These are phyloP conservation scores for Lordiphosa fenestrarum DNA, from an alignment of 2,888 invertebrate species.

Conservation along the genomic window DNA sequence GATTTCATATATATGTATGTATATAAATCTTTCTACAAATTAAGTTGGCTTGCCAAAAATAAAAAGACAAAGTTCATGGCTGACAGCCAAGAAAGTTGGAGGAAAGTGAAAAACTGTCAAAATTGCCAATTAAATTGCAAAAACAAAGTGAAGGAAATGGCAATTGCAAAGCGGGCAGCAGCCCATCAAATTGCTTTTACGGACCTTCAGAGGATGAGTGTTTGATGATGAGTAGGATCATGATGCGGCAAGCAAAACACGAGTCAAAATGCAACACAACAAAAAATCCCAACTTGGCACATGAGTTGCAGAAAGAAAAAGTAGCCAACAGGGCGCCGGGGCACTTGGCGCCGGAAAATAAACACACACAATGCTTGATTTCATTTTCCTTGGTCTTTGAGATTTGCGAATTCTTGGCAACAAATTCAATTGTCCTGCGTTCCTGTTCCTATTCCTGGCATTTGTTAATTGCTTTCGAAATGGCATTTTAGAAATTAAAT, in stretches of 20 bases:
- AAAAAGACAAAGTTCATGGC: conserved; percentile 32
- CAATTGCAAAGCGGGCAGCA: conserved; percentile 39
- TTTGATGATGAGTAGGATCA: conserved; percentile 15
- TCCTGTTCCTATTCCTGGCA: conserved; percentile 19
- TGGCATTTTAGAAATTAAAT: conserved; percentile 68
- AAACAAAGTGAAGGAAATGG: conserved; percentile 7
- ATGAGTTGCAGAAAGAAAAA: conserved; percentile 27
- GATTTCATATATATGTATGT: too few species aligned
- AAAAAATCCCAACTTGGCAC: conserved; percentile 26
- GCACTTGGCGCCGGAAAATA: conserved; percentile 25
- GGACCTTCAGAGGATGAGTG: conserved; percentile 1
- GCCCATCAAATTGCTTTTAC: too few species aligned
- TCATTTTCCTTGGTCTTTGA: conserved; percentile 18
- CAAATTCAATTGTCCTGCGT: conserved; percentile 48
- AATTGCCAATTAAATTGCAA: conserved; percentile 63
- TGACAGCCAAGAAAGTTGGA: conserved; percentile 22
- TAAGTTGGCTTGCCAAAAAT: conserved; percentile 12
- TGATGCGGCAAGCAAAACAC: conserved; percentile 60
- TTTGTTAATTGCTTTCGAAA: conserved; percentile 54
- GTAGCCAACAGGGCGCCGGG: conserved; percentile 29
- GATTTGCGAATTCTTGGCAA: conserved; percentile 31
- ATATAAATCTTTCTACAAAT: conserved; percentile 11
- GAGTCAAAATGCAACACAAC: conserved; percentile 30
- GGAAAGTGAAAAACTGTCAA: conserved; percentile 58
- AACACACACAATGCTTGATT: conserved; percentile 12